Evolutionary conservation across 2,888 invertebrate genomes (phyloP), one percentile per base, ranked within the genome.

Genomic region (Rhabditoides inermis): DNA sequence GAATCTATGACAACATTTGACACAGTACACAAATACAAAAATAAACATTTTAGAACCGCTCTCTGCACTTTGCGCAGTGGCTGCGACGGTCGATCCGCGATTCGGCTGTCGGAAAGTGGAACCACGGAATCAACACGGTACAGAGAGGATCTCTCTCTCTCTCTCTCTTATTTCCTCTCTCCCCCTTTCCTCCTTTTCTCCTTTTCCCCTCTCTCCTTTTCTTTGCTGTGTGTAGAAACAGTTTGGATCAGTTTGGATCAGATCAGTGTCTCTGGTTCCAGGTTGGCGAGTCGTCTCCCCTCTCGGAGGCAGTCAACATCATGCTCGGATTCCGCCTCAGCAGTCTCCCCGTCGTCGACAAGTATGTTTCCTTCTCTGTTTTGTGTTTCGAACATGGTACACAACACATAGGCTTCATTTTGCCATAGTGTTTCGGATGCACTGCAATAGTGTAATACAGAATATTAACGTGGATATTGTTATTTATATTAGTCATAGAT

Each of bases 61-160:
- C 63, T 7, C 59, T 67, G 7, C 65, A 61, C 44, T 67, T 65
- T 23, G 67, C 65, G n/a, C 61, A 61, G 49, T 67, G 67, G 67
- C 56, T 67, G 18, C 52, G 53, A 2, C 53, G 52, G 40, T 51
- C 60, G 15, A 61, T 67, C 42, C 51, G 46, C 35, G 44, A 58
- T 42, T 56, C 58, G 3, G 46, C 47, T 2, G 58, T 65, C 30
- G 67, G 67, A n/a, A 60, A 57, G 2, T 67, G 64, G 64, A 49
- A 54, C 10, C 18, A 48, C 12, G 22, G 22, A n/a, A 46, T 67
- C 2, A 41, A 49, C 2, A 46, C 46, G 25, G 51, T 63, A 10
- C 4, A 20, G 25, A 45, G 18, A 32, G 30, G 22, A 35, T 30
- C 7, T 7, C 15, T 32, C 15, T 32, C 15, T 32, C 32, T 32